These are phyloP conservation scores for Pteruthius melanotis DNA, from an alignment of 2,113 vertebrate genomes.

Conservation along the genomic window DNA sequence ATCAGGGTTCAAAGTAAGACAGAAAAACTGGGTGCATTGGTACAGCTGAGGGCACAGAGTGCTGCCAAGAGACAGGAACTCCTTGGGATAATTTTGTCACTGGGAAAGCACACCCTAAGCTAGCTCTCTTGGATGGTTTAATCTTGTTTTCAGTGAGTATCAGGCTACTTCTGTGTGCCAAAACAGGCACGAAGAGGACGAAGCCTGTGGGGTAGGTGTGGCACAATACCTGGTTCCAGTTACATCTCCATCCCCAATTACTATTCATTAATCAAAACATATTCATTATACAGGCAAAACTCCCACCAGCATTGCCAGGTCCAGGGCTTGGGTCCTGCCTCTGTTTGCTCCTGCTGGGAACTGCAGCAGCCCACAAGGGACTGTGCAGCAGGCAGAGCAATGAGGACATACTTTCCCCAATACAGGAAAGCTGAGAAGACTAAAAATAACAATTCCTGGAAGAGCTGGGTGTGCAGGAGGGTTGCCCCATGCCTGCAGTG, in stretches of 20 bases:
- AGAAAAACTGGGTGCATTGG: neutral
- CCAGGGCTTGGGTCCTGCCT: neutral
- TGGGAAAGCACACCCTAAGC: neutral
- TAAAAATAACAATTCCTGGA: neutral
- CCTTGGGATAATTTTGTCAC: neutral
- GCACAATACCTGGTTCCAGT: neutral
- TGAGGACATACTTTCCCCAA: accelerated
- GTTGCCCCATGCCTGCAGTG: accelerated
- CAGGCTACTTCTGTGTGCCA: neutral
- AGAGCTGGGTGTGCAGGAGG: neutral
- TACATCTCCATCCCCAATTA: neutral
- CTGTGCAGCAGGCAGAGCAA: neutral
- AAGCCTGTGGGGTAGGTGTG: neutral
- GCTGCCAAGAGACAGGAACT: neutral
- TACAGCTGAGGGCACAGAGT: neutral
- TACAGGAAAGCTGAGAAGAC: neutral
- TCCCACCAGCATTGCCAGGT: neutral
- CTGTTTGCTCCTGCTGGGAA: neutral
- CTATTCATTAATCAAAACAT: neutral
- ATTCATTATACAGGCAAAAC: neutral
- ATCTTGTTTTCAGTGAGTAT: neutral
- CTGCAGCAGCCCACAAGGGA: neutral
- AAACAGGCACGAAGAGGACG: neutral
- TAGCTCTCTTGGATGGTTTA: neutral
- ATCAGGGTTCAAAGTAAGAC: neutral